Base-by-base conservation (phyloP, 2,888 invertebrate species). In the Rhodophaea formosa region DNA sequence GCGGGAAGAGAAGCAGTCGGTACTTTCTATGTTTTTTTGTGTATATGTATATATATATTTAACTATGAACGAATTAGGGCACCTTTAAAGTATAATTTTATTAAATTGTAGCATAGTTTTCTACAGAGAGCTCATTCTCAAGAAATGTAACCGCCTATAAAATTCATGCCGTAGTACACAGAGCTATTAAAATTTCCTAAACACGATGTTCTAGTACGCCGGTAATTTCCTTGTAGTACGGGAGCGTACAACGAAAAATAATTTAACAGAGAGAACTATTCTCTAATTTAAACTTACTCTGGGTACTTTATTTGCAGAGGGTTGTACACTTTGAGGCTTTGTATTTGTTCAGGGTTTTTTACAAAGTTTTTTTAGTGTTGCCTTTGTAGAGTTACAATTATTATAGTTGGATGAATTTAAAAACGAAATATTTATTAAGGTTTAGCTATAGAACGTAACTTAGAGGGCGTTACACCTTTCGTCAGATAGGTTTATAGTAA, bases 281-380 rank as follows among this genome's bases (percentile, higher is more conserved):
- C 30, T 51, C 15, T 35, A 51, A 51, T 51, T 51, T 51, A 51
- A 35, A 51, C 32, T 35, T 32, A 51, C 51, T 51, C 35, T 16
- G 23, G 23, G 23, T 23, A 51, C 51, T 32, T 51, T 51, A 16
- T 51, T 32, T 32, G 35, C 15, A 51, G 10, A 17, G 17, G n/a
- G 16, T 32, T 15, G 16, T 35, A 39, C 39, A 39, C n/a, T 32
- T 39, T n/a, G 5, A 39, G 39, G 39, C 39, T 12, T 10, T 39
- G 12, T 39, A 12, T 39, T 39, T 39, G 39, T 39, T 6, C 39
- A 39, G 39, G n/a, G 10, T 39, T 39, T 10, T 6, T 1, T 39
- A 35, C 3, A 6, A 12, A 35, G 10, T 10, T 35, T 10, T 35
- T 2, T 35, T 35, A 35, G 12, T 35, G 7, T 10, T 10, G 8